These are phyloP conservation scores for Tipula confusa DNA, from an alignment of 2,888 invertebrate genomes.

Conservation along the genomic window DNA sequence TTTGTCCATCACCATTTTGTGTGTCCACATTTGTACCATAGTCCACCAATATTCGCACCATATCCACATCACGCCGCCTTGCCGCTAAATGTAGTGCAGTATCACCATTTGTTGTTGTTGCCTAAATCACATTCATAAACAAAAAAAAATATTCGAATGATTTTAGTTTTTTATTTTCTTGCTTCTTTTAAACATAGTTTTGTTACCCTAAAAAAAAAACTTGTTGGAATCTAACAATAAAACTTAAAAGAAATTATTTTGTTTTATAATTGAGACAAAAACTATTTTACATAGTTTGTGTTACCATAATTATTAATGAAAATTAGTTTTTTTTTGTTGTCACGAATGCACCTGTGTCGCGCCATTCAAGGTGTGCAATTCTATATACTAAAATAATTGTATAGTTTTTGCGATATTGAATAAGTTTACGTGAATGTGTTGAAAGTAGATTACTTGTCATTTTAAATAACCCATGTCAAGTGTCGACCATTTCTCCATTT, in stretches of 20 bases:
- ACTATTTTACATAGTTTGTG: neutral
- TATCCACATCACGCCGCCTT: slow-evolving; percentile 86
- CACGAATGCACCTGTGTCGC: neutral
- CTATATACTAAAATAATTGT: too few relatives aligned
- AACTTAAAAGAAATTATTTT: neutral
- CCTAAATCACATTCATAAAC: slow-evolving; percentile 47
- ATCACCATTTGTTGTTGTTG: slow-evolving; percentile 81
- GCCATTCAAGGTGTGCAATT: neutral
- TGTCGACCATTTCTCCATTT: too few relatives aligned
- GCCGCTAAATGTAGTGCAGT: slow-evolving; percentile 93
- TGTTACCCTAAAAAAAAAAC: slow-evolving; percentile 3
- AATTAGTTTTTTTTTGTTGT: neutral
- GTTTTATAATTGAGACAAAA: neutral
- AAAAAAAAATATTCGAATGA: neutral
- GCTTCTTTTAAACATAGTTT: neutral
- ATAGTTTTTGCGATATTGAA: too few relatives aligned
- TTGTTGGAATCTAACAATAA: slow-evolving; percentile 5
- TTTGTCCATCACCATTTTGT: slow-evolving; percentile 91
- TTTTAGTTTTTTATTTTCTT: neutral
- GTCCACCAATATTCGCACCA: slow-evolving; percentile 88
- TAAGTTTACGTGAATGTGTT: too few relatives aligned
- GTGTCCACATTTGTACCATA: slow-evolving; percentile 88
- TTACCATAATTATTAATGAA: neutral
- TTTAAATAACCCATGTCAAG: too few relatives aligned
- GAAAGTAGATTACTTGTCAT: too few relatives aligned